These are phyloP conservation scores for Pseudolaguvia tuberculata DNA, from an alignment of 2,113 vertebrate species.

Conservation along the genomic window DNA sequence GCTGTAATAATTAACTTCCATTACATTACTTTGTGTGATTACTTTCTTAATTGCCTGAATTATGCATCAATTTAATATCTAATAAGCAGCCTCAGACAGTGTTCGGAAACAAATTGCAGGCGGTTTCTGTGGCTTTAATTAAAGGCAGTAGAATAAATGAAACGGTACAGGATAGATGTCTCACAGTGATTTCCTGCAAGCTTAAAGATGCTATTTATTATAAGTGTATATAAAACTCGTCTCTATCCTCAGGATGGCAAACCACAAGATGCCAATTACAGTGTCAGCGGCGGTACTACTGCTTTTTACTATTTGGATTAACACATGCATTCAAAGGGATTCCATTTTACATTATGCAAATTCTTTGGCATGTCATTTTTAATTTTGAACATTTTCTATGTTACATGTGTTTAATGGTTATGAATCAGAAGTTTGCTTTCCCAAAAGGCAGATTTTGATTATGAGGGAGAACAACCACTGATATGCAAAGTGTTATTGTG, in stretches of 20 bases:
- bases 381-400: constrained; percentile 46
- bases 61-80: constrained; percentile 99
- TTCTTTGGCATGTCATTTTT: constrained; percentile 68
- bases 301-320: constrained; percentile 70
- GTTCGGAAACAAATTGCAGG: constrained; percentile 99
- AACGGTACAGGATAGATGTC: constrained; percentile 95
- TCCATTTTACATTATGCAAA: constrained; percentile 76
- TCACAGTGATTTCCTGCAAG: constrained; percentile 97
- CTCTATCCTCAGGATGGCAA: constrained; percentile 92
- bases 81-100: constrained; percentile 99
- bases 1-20: constrained; percentile 99
- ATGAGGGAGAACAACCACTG: constrained; percentile 38
- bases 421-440: constrained; percentile 55
- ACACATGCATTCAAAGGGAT: constrained; percentile 72
- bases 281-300: constrained; percentile 69
- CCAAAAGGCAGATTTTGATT: constrained; percentile 63
- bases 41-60: constrained; percentile 99
- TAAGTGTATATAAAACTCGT: constrained; percentile 90
- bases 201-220: constrained; percentile 99
- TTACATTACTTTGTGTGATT: constrained; percentile 99
- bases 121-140: constrained; percentile 97
- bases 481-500: constrained; percentile 38
- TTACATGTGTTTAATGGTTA: constrained; percentile 65
- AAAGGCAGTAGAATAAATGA: constrained; percentile 99
- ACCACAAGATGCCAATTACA: constrained; percentile 81